Conservation (phyloP, 2,113 vertebrate species). For the Malurus elegans region DNA sequence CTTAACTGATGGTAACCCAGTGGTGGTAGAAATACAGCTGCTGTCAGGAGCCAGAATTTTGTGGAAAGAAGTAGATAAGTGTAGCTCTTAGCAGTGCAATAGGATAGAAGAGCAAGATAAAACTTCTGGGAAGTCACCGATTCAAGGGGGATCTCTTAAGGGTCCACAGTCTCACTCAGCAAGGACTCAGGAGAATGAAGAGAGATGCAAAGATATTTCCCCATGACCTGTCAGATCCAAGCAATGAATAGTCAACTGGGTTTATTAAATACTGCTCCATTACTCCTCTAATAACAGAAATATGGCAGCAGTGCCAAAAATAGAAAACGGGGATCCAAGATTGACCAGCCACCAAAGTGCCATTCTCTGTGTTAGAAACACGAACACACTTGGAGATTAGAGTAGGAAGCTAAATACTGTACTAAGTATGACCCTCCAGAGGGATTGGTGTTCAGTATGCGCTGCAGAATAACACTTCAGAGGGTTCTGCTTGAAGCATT, state of each 20-base stretch:
- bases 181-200: background rate
- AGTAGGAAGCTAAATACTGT: background rate
- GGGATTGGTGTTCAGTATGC: background rate
- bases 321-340: background rate
- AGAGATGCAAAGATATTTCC: background rate
- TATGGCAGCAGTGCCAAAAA: background rate
- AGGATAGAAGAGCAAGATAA: background rate
- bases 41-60: background rate
- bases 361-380: background rate
- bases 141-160: background rate
- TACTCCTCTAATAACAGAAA: background rate
- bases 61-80: background rate
- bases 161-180: background rate
- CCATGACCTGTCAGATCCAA: background rate
- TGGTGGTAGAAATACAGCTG: background rate
- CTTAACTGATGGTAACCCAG: background rate
- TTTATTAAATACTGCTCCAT: background rate
- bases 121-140: background rate
- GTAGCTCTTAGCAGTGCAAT: background rate
- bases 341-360: background rate
- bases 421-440: background rate
- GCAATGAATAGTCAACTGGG: background rate
- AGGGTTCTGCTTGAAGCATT: background rate
- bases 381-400: background rate
- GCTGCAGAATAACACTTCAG: background rate